Percentiles rank a stretch among this genome's conserved stretches.
Evolutionary conservation across 2,113 vertebrate species (phyloP).

Genomic region (Pomatostomus ruficeps): DNA sequence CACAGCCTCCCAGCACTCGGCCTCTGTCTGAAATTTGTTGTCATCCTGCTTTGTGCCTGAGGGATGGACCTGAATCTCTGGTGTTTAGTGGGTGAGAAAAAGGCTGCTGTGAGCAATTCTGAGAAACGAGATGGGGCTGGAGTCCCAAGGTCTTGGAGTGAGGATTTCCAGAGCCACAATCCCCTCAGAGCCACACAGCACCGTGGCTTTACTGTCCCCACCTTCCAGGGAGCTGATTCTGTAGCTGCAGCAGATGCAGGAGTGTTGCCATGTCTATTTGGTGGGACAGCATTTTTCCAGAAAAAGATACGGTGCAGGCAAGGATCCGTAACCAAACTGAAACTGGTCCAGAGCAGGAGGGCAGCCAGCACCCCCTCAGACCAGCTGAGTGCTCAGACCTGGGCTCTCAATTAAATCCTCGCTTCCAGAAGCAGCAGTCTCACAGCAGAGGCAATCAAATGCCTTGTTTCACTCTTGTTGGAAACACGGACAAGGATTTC

Average conservation of each 20-base stretch:
- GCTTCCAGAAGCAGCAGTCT: neutral
- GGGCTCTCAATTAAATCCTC: neutral
- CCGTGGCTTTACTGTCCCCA: neutral
- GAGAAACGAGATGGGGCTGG: neutral
- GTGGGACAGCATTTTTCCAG: neutral
- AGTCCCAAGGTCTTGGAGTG: neutral
- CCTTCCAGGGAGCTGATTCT: accelerated
- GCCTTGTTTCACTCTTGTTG: neutral
- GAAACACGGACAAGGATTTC: neutral
- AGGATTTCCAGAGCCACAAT: neutral
- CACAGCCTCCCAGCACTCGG: neutral
- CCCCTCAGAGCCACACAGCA: neutral
- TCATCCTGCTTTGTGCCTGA: neutral
- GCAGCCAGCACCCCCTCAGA: neutral
- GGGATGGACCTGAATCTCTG: neutral
- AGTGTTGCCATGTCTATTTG: neutral
- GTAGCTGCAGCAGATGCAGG: neutral
- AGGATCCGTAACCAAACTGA: accelerated
- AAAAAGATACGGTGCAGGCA: neutral
- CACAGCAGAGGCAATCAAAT: neutral
- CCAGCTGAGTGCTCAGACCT: neutral
- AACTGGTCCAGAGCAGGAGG: neutral
- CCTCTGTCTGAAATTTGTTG: neutral
- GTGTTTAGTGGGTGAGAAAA: neutral
- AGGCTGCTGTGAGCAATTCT: neutral